Evolutionary conservation across 2,797 vertebrate genomes (phyloP).

Genomic region (Mus caroli): DNA sequence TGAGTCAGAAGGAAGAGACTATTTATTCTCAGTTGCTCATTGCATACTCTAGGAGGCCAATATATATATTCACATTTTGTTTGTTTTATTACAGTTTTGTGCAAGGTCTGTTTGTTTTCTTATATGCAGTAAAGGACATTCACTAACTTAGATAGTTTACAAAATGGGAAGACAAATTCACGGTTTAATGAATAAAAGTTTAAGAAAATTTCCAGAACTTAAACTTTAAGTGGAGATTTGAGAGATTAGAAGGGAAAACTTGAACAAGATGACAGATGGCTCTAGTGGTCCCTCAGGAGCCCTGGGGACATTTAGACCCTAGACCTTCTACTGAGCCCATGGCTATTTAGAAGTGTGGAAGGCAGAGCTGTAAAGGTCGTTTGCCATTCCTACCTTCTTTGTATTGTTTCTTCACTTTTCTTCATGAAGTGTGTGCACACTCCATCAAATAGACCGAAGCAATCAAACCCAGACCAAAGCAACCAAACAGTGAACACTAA

Average conservation of each 20-base stretch:
- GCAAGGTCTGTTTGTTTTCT: constrained; percentile 43
- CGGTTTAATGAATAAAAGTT: constrained; percentile 27
- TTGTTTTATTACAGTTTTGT: constrained; percentile 3
- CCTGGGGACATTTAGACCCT: background rate
- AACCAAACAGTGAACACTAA: background rate
- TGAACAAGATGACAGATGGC: background rate
- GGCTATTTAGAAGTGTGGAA: background rate
- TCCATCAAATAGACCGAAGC: background rate
- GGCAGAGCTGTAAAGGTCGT: background rate
- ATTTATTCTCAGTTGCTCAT: background rate
- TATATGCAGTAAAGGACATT: background rate
- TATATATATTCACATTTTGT: background rate
- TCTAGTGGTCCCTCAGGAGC: background rate
- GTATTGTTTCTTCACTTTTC: background rate
- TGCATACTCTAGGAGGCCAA: background rate
- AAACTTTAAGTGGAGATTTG: background rate
- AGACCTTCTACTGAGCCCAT: background rate
- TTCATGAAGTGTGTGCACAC: background rate
- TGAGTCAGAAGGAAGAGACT: constrained; percentile 41
- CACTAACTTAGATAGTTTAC: background rate
- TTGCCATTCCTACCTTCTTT: background rate
- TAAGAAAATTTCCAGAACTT: background rate
- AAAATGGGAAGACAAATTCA: constrained; percentile 3
- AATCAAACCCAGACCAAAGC: background rate
- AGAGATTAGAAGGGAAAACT: background rate